phyloP scores from a whole-genome alignment of 2,888 invertebrate genomes.

The Aphodius sticticus region DNA sequence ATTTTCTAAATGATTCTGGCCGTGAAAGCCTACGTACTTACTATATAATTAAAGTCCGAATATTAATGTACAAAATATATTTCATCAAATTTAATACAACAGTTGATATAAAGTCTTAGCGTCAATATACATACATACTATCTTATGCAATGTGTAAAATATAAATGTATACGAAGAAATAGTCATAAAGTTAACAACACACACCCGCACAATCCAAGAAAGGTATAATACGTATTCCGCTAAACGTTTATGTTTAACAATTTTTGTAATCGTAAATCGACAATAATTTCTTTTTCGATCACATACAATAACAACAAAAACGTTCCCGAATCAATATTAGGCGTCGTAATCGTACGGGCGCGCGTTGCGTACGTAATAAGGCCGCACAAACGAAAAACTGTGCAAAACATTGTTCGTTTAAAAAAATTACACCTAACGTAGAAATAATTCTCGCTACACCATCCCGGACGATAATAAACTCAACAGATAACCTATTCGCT shows the following conservation, averaged over 20 bases:
- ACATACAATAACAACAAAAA: no score
- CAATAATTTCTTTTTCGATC: no score
- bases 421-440: not conserved
- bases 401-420: not conserved
- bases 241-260: no score
- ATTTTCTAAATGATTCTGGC: no score
- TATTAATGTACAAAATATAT: not conserved
- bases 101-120: not conserved
- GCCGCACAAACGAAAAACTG: not conserved
- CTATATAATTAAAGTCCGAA: not conserved
- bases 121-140: not conserved
- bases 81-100: conserved; percentile 4
- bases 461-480: not conserved
- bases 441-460: not conserved
- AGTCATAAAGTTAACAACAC: no score
- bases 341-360: no score
- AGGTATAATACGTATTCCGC: no score
- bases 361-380: not conserved
- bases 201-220: no score
- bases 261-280: no score
- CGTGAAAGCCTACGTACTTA: no score
- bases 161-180: not conserved
- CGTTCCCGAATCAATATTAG: no score
- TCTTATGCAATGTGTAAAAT: not conserved
- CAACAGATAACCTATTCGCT: conserved; percentile 44